A percentile compares a stretch with the other conserved stretches of the same genome.
Evolutionary conservation across 2,888 invertebrate genomes (phyloP).

Genomic region (Spicauda simplicius): DNA sequence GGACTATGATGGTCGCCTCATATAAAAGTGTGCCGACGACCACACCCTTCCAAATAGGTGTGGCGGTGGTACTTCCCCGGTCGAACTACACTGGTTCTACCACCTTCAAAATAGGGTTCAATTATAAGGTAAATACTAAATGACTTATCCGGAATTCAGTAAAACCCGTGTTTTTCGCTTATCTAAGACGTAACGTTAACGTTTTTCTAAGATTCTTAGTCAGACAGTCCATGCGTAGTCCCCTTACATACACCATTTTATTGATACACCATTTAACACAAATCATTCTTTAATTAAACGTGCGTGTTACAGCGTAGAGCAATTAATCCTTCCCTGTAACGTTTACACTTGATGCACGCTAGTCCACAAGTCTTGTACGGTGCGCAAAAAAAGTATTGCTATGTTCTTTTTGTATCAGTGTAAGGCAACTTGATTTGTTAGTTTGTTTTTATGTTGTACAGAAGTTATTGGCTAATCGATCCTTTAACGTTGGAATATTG

Average conservation of each 20-base stretch:
- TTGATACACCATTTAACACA: conserved; percentile 60
- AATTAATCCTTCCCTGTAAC: conserved; percentile 55
- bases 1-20: no score
- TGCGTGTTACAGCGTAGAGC: conserved; percentile 54
- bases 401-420: conserved; percentile 4
- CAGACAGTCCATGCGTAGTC: conserved; percentile 7
- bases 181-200: no score
- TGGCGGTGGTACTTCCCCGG: no score
- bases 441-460: background rate
- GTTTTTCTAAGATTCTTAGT: no score
- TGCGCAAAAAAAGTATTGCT: conserved; percentile 2
- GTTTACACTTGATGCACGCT: conserved; percentile 60
- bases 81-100: no score
- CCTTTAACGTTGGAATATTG: background rate
- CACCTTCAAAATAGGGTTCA: no score
- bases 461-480: background rate
- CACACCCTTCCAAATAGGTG: no score
- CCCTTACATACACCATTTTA: conserved; percentile 46
- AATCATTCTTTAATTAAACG: conserved; percentile 63
- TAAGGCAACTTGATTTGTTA: background rate
- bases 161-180: no score
- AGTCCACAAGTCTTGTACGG: conserved; percentile 40
- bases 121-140: no score
- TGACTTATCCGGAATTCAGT: no score
- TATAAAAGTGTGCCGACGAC: no score